Base-by-base conservation (phyloP, 2,113 vertebrate species). In the Cynocephalus volans region DNA sequence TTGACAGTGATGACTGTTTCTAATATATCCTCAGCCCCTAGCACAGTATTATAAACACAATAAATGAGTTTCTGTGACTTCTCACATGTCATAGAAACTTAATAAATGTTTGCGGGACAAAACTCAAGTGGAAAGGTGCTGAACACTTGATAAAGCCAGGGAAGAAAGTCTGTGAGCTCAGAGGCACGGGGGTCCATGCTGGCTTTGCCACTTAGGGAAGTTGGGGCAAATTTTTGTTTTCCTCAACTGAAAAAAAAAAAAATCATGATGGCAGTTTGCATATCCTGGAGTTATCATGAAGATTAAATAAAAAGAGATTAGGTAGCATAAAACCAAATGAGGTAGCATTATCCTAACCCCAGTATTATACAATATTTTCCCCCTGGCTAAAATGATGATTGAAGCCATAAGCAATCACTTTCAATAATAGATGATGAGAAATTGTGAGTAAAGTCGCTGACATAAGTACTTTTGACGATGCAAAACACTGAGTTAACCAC, bases 61-160 rank as follows among this genome's bases (percentile, higher is more conserved):
- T 50, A 85, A 95, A 81, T 70, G 76, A 28, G 23, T 79, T 93
- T 84, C 79, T 79, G 48, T 52, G 60, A 67, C 11, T 52, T 8
- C 28, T 36, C 11, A 33, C 45, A 54, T 94, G 18, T 79, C 67
- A 76, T 48, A 81, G 52, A 81, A 95, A 90, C 17, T 24, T 28
- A 80, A 70, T 62, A 92, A 88, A 79, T 69, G 52, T 90, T 72
- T 85, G 41, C 82, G 45, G 19, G 72, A 87, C 60, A 88, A 88
- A 92, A 88, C 8, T 56, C 52, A 86, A 31, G 41, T 81, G 33
- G 19, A 50, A 96, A 85, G 19, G 18, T 36, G 2, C 12, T n/a
- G 60, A 70, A 50, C 31, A 77, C 19, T 45, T 65, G 6, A 15
- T 4, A 58, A 93, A 62, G 10, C 36, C 75, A 45, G 50, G 18